phyloP scores from a whole-genome alignment of 2,888 invertebrate species.

The Alsophila aescularia region DNA sequence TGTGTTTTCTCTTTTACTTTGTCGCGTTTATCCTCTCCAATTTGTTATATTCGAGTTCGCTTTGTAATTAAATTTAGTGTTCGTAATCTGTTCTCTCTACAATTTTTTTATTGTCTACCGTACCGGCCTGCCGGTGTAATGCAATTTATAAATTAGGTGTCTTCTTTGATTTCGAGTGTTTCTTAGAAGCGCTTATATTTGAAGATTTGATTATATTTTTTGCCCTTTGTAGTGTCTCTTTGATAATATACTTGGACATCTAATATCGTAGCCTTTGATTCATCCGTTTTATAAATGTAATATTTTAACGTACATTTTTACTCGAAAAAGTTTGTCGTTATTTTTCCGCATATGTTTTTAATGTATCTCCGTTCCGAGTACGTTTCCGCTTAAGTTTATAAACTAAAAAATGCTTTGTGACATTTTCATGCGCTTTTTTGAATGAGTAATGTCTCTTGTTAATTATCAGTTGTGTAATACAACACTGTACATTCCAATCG shows the following conservation, averaged over 20 bases:
- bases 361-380: not conserved
- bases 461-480: too few species aligned
- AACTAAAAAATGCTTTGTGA: not conserved
- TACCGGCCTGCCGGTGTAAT: constrained; percentile 72
- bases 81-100: constrained; percentile 77
- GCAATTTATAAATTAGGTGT: constrained; percentile 80
- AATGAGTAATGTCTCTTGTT: too few species aligned
- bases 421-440: not conserved
- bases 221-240: constrained; percentile 57
- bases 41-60: constrained; percentile 82
- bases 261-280: constrained; percentile 29
- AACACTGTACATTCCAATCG: too few species aligned
- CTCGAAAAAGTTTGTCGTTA: not conserved
- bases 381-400: not conserved
- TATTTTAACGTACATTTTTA: constrained; percentile 44
- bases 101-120: constrained; percentile 61
- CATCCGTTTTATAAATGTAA: constrained; percentile 31
- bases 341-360: not conserved
- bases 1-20: constrained; percentile 84
- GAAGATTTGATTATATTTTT: constrained; percentile 63
- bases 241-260: constrained; percentile 51
- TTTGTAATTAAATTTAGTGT: constrained; percentile 84
- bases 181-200: constrained; percentile 65
- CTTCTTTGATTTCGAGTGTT: constrained; percentile 70
- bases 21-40: constrained; percentile 84